Conservation (phyloP, 2,113 vertebrate genomes). For the Delphinapterus leucas region DNA sequence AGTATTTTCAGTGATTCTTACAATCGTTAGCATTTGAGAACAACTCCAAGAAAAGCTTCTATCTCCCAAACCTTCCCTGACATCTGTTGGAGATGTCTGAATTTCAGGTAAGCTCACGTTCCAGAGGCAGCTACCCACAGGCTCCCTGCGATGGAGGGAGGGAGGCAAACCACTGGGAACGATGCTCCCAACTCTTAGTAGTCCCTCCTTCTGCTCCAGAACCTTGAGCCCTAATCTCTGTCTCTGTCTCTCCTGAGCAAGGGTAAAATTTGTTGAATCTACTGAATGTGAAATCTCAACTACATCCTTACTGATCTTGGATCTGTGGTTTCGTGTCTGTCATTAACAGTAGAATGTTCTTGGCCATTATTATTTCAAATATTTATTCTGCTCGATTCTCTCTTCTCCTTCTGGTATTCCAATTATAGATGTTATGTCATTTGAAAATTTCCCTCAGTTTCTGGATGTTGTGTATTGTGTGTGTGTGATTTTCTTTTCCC, state of each 20-base stretch:
- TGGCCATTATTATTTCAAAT: neutral
- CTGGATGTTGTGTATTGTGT: neutral
- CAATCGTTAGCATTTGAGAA: neutral
- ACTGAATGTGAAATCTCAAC: neutral
- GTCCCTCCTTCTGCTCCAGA: neutral
- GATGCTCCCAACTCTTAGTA: accelerated
- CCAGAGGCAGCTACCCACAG: neutral
- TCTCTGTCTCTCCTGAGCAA: neutral
- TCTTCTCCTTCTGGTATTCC: neutral
- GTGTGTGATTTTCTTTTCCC: neutral
- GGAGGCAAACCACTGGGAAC: neutral
- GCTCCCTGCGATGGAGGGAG: accelerated
- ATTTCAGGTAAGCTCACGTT: accelerated
- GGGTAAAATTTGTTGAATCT: neutral
- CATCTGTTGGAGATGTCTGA: accelerated
- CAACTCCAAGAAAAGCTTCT: neutral
- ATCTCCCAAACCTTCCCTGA: accelerated
- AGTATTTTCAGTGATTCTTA: no score
- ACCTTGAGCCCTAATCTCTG: neutral
- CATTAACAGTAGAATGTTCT: neutral
- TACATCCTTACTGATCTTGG: neutral
- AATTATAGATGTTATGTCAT: accelerated
- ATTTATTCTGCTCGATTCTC: no score
- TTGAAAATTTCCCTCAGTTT: neutral
- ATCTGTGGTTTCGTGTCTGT: neutral